Percentiles rank a stretch among this genome's conserved stretches.
Evolutionary conservation across 1,140 invertebrate genomes (phyloP).

Genomic region (Cyclina sinensis): DNA sequence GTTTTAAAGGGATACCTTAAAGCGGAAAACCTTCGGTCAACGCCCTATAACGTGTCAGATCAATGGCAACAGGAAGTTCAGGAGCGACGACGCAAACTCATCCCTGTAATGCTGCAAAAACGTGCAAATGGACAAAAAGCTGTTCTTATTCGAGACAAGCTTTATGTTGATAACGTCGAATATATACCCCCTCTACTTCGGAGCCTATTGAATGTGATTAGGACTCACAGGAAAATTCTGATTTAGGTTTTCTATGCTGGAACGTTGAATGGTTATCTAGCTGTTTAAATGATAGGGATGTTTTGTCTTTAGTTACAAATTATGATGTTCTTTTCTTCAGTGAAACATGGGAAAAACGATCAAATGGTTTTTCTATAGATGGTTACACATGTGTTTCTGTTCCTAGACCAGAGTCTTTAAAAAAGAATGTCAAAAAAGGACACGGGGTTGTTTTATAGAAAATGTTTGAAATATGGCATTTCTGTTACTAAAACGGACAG

Average conservation of each 20-base stretch:
- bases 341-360: too few relatives aligned
- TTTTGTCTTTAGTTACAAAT: too few relatives aligned
- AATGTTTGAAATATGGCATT: slow-evolving; percentile 5
- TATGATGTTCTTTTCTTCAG: neutral
- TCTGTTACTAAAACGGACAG: neutral
- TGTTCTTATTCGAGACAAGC: too few relatives aligned
- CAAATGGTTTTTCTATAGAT: neutral
- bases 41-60: neutral
- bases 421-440: neutral
- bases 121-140: neutral
- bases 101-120: neutral
- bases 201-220: too few relatives aligned
- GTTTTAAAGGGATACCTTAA: neutral
- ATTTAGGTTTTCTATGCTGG: too few relatives aligned
- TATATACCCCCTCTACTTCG: too few relatives aligned
- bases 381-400: too few relatives aligned
- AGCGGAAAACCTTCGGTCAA: neutral
- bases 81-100: neutral
- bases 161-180: too few relatives aligned
- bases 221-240: too few relatives aligned
- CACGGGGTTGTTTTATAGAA: slow-evolving; percentile 1
- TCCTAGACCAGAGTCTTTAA: too few relatives aligned
- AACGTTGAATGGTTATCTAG: too few relatives aligned
- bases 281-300: too few relatives aligned
- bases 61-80: neutral